Evolutionary conservation across 1,140 invertebrate species (phyloP).

Genomic region (Asobara japonica): DNA sequence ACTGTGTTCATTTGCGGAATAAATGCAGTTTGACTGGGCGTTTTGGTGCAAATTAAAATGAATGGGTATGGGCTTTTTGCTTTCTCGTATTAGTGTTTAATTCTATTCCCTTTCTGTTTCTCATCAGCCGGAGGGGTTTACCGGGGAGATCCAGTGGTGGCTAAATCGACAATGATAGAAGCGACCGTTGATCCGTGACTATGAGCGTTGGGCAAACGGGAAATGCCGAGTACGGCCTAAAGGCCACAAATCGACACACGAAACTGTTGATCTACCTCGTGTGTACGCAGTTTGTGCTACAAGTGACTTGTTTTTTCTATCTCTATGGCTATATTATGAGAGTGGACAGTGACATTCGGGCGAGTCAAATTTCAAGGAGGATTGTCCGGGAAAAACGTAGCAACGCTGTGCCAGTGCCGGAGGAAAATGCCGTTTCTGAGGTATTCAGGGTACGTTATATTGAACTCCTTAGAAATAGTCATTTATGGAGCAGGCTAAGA

Average conservation of each 20-base stretch:
- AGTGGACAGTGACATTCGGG: conserved; percentile 44
- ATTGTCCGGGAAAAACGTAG: conserved; percentile 49
- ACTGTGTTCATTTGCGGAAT: too few relatives aligned
- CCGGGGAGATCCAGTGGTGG: background rate
- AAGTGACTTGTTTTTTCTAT: conserved; percentile 52
- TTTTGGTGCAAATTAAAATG: too few relatives aligned
- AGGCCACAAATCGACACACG: conserved; percentile 34
- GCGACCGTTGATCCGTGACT: conserved; percentile 11
- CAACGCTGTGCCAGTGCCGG: conserved; percentile 46
- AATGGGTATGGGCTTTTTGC: too few relatives aligned
- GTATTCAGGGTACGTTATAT: conserved; percentile 49
- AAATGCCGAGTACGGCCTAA: conserved; percentile 16
- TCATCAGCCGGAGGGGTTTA: background rate
- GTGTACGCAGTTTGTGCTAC: conserved; percentile 50
- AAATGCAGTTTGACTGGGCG: too few relatives aligned
- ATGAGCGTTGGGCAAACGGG: conserved; percentile 32
- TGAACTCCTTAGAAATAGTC: too few relatives aligned
- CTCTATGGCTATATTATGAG: conserved; percentile 48
- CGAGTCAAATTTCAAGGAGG: conserved; percentile 15
- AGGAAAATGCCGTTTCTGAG: conserved; percentile 55
- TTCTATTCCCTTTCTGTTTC: conserved; percentile 2
- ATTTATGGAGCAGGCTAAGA: too few relatives aligned
- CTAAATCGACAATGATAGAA: conserved; percentile 6
- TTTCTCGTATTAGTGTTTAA: background rate
- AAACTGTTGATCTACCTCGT: conserved; percentile 53